Evolutionary conservation across 2,888 invertebrate genomes (phyloP), one percentile per base, ranked within the genome.

Genomic region (Bembecia ichneumoniformis): DNA sequence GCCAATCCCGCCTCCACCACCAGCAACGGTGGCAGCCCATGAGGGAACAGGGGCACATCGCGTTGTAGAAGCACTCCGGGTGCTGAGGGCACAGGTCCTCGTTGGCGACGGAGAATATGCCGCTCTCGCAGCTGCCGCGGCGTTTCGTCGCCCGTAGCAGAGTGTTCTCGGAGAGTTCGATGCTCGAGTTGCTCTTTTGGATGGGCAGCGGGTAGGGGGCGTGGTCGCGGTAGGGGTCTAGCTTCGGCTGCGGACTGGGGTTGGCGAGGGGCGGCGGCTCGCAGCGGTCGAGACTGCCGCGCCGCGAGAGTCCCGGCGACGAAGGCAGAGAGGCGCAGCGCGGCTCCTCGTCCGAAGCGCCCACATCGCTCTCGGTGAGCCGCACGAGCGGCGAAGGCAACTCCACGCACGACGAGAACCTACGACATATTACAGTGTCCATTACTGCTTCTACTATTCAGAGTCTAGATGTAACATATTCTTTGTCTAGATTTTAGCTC

Each of bases 61-160:
- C 77, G 53, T 73, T 77, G 59, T 66, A 71, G 54, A 61, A 61
- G 51, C 71, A 66, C 13, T 64, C 68, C 36, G 63, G 68, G 60
- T 82, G 83, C 58, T 71, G 79, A 50, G 78, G 77, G 51, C 90
- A 90, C 55, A 91, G 89, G 70, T 93, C 93, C 70, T 93, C 94
- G 65, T 94, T 94, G 55, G 94, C 93, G 62, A 94, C 95, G 50
- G 95, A 95, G 88, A 95, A 96, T 72, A 96, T 96, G 15, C 96
- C 96, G 59, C 94, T 94, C 75, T 96, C 96, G 73, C 95, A 95
- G 15, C 95, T 96, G 51, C 94, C 96, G 46, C 95, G 90, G 14
- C 95, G 83, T 35, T 91, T 88, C n/a, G 92, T 77, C 63, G 64
- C 50, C 61, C 57, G 64, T 28, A 62, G 53, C 43, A 66, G 63